Percentiles rank a stretch among this genome's conserved stretches.
Conservation (phyloP, 2,113 vertebrate genomes). For the Heliornis fulica region DNA sequence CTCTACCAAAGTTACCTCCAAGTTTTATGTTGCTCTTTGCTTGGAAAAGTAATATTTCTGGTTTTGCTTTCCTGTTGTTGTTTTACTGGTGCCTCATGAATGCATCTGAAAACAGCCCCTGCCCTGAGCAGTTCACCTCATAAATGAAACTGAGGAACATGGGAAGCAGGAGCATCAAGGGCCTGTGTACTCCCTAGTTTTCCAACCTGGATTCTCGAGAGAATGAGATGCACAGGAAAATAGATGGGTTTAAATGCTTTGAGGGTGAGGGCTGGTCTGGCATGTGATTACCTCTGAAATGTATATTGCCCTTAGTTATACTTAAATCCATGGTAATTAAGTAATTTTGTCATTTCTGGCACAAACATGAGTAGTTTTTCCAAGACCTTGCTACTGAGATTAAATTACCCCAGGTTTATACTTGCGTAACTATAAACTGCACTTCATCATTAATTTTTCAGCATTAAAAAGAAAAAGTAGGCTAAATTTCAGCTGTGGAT, state of each 20-base stretch:
- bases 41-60: neutral
- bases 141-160: neutral
- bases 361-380: neutral
- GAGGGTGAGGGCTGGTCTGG: neutral
- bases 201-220: neutral
- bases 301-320: neutral
- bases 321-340: neutral
- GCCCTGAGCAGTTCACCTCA: neutral
- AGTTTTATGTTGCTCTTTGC: neutral
- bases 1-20: neutral
- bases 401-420: neutral
- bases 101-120: neutral
- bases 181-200: neutral
- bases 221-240: neutral
- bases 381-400: neutral
- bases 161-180: accelerated
- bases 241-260: neutral
- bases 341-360: neutral
- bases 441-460: conserved; percentile 40
- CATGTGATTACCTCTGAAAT: neutral
- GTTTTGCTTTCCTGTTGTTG: neutral
- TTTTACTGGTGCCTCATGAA: neutral
- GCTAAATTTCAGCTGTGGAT: conserved; percentile 63
- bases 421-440: neutral
- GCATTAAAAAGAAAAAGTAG: conserved; percentile 57